Conservation (phyloP, 1,140 invertebrate genomes). For the Sipha flava region DNA sequence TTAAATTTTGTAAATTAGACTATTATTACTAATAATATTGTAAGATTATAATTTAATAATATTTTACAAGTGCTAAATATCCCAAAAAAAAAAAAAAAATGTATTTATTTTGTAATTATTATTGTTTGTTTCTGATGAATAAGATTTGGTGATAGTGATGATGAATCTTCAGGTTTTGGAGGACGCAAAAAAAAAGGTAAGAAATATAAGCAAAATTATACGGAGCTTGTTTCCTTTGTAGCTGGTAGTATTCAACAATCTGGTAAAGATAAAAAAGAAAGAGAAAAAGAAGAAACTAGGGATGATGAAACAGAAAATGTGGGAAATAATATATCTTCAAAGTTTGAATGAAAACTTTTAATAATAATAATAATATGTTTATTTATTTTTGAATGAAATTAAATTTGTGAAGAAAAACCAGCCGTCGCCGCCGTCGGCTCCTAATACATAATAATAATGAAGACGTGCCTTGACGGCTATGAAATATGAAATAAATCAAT, state of each 20-base stretch:
- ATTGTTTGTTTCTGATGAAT: conserved; percentile 42
- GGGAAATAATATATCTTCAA: conserved; percentile 34
- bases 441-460: no score
- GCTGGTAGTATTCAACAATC: conserved; percentile 82
- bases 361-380: not conserved
- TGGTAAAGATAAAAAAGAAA: conserved; percentile 57
- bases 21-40: no score
- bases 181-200: conserved; percentile 33
- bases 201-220: conserved; percentile 58
- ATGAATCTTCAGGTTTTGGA: conserved; percentile 48
- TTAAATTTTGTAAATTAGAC: no score
- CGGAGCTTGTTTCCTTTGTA: conserved; percentile 78
- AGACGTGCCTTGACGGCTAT: no score
- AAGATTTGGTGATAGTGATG: conserved; percentile 66
- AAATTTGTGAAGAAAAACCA: conserved; percentile 40
- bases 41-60: not conserved
- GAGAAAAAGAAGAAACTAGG: conserved; percentile 45
- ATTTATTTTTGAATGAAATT: no score
- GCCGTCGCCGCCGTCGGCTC: no score
- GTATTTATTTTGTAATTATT: not conserved
- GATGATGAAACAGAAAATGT: conserved; percentile 46
- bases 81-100: no score
- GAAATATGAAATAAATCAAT: no score
- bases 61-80: not conserved
- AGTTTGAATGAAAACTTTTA: conserved; percentile 41